Evolutionary conservation across 2,113 vertebrate species (phyloP).

Genomic region (Elephas maximus): DNA sequence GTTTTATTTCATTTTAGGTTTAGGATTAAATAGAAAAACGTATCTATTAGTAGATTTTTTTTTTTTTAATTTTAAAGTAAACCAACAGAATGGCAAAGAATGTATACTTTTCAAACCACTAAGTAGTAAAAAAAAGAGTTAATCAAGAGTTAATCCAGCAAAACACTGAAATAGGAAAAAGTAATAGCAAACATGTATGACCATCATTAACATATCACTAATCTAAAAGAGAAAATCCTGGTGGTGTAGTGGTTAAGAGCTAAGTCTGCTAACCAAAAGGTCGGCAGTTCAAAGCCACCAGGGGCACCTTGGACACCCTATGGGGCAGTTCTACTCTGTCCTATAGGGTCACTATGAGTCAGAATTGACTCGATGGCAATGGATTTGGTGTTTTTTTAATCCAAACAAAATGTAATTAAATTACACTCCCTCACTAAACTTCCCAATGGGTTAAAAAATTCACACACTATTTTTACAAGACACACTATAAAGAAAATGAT

Average conservation of each 20-base stretch:
- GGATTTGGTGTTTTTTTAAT: no score
- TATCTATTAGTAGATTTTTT: background rate
- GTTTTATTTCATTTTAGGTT: constrained; percentile 1
- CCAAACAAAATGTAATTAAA: background rate
- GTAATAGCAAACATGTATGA: background rate
- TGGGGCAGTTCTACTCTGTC: no score
- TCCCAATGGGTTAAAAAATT: background rate
- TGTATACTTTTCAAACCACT: background rate
- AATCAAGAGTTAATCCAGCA: background rate
- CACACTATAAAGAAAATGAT: background rate
- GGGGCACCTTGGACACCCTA: no score
- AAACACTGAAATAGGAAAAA: background rate
- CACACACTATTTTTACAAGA: background rate
- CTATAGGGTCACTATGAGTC: no score
- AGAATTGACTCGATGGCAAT: no score
- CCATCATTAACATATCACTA: background rate
- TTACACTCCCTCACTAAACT: background rate
- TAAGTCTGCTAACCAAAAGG: no score
- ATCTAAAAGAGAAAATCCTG: no score
- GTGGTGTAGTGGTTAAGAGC: no score
- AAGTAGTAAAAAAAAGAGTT: background rate
- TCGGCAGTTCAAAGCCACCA: no score
- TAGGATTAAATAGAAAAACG: background rate
- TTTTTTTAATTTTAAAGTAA: background rate
- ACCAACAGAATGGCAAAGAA: background rate